phyloP scores from a whole-genome alignment of 2,113 vertebrate genomes.

The Mesembrinibis cayennensis region DNA sequence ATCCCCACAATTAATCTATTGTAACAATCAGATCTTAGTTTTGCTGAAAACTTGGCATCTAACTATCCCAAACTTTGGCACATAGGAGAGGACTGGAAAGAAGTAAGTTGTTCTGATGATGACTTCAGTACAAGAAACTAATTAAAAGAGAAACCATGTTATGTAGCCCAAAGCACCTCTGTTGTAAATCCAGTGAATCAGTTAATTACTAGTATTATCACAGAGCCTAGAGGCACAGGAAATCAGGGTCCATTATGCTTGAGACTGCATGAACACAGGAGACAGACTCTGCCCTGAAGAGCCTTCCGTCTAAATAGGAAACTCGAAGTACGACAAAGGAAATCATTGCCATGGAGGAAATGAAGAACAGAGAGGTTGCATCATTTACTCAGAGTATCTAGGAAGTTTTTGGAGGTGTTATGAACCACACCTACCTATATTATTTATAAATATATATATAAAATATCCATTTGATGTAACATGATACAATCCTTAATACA shows the following conservation, averaged over 20 bases:
- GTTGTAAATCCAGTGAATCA: neutral
- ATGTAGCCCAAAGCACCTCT: neutral
- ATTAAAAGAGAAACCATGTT: neutral
- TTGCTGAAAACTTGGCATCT: neutral
- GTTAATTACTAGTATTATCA: neutral
- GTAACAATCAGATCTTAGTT: neutral
- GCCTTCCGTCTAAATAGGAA: neutral
- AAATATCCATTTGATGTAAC: neutral
- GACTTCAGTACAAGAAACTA: neutral
- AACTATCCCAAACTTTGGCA: neutral
- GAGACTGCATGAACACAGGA: neutral
- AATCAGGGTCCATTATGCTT: neutral
- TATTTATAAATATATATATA: neutral
- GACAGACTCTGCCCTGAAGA: neutral
- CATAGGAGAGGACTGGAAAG: neutral
- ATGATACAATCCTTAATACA: neutral
- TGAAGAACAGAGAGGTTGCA: neutral
- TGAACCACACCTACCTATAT: neutral
- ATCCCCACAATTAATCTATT: neutral
- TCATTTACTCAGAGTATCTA: neutral
- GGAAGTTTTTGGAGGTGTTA: neutral
- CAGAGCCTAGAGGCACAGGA: neutral
- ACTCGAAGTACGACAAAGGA: neutral
- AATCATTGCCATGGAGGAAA: neutral
- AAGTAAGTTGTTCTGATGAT: neutral